These are phyloP conservation scores for Melanotaenia maccullochi DNA, from an alignment of 2,797 vertebrate species.

Conservation along the genomic window DNA sequence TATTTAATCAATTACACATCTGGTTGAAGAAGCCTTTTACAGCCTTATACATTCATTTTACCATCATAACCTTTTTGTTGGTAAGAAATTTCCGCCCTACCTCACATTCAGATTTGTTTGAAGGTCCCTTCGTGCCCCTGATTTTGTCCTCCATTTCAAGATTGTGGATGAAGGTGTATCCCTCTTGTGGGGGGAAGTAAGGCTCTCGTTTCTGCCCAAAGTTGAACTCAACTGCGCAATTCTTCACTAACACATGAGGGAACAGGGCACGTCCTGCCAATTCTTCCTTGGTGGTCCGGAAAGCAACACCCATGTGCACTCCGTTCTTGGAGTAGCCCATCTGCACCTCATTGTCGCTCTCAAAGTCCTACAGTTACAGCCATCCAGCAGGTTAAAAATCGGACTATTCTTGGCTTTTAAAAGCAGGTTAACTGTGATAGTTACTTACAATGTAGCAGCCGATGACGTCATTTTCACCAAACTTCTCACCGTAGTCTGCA, in stretches of 20 bases:
- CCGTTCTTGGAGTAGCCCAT: conserved; percentile 92
- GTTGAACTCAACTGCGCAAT: conserved; percentile 93
- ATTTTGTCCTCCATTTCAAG: conserved; percentile 83
- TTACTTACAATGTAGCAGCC: conserved; percentile 90
- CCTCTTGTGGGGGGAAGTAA: conserved; percentile 85
- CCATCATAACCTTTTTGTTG: not conserved
- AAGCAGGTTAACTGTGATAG: not conserved
- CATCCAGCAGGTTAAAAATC: not conserved
- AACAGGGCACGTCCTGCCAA: conserved; percentile 87
- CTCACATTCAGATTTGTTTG: conserved; percentile 91
- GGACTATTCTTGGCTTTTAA: not conserved
- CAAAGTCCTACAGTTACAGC: conserved; percentile 84
- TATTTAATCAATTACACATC: not conserved
- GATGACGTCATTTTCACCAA: conserved; percentile 92
- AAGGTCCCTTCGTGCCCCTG: conserved; percentile 87
- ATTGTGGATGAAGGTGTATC: conserved; percentile 89
- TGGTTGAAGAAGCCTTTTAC: not conserved
- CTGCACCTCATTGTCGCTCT: conserved; percentile 86
- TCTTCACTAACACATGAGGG: conserved; percentile 92
- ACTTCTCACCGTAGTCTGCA: conserved; percentile 90
- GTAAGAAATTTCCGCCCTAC: conserved; percentile 36
- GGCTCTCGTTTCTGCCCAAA: conserved; percentile 88
- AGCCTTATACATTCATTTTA: no score
- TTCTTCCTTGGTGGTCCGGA: conserved; percentile 81
- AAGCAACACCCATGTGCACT: conserved; percentile 86